Base-by-base conservation (phyloP, 2,113 vertebrate genomes). In the Kobus ellipsiprymnus region DNA sequence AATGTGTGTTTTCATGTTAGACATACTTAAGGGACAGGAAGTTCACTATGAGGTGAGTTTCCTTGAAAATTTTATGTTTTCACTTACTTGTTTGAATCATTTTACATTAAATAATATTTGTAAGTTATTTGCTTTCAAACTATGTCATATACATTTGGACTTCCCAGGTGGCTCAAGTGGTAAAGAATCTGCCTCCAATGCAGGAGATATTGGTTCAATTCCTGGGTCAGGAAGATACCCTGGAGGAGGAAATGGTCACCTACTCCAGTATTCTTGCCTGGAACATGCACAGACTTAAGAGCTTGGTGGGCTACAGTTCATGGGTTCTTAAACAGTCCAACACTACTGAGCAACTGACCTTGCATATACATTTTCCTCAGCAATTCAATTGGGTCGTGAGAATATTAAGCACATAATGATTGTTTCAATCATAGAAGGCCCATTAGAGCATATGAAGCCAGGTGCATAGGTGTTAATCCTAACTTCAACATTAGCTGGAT, bases 181-280 rank as follows among this genome's bases (percentile, higher is more conserved):
- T 71, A 71, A 71, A 71, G 9, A 23, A 12, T 40, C 19, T 71
- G n/a, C 67, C 15, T 64, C 33, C n/a, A 71, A 23, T 71, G n/a
- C n/a, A 71, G n/a, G n/a, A 23, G 9, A 23, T 71, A 10, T 6
- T 71, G 19, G n/a, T 71, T 40, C 5, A 0, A 40, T 71, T 10
- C 67, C 67, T 71, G 19, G 9, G 67, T 71, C 1, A 0, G n/a
- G 67, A 71, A 71, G n/a, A 71, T 40, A 36, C 19, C 67, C n/a
- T 71, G 67, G 19, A 71, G 67, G 2, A 71, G 67, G 19, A 71
- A 71, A 71, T 40, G 67, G 67, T 19, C 10, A 71, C 5, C n/a
- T 10, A 36, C 5, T 40, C 19, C 5, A 71, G n/a, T 71, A 23
- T 40, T 71, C 2, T 12, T 23, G n/a, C 19, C 19, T 40, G 19